Evolutionary conservation across 1,140 invertebrate species (phyloP).

Genomic region (Bombus impatiens): DNA sequence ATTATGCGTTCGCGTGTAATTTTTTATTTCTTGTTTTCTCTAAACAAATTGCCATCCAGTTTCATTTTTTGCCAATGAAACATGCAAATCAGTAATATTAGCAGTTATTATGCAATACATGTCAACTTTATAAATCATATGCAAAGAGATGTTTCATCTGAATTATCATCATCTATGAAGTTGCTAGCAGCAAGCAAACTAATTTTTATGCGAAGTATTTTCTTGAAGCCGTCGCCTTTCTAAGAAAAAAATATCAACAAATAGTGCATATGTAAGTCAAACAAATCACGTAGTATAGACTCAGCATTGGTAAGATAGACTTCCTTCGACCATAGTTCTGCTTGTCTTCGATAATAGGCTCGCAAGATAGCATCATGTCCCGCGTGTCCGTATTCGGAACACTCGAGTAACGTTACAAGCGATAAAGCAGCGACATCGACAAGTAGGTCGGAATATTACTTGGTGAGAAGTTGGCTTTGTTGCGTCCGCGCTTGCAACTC

Average conservation of each 20-base stretch:
- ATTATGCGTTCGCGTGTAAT: too few relatives aligned
- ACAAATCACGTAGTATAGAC: background rate
- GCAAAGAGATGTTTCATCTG: too few relatives aligned
- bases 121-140: too few relatives aligned
- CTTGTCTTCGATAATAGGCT: background rate
- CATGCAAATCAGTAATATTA: too few relatives aligned
- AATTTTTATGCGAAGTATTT: too few relatives aligned
- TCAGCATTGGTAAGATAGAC: background rate
- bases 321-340: too few relatives aligned
- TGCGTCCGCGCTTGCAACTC: background rate
- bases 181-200: background rate
- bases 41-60: accelerated
- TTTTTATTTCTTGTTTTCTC: too few relatives aligned
- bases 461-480: background rate
- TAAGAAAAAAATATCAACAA: background rate
- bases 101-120: too few relatives aligned
- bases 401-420: background rate
- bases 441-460: conserved; percentile 4
- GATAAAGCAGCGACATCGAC: background rate
- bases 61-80: too few relatives aligned
- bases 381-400: background rate
- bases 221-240: too few relatives aligned
- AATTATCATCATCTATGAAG: background rate
- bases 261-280: too few relatives aligned
- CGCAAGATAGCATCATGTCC: background rate